Conservation (phyloP, 2,797 vertebrate genomes). For the Babyrousa celebensis region DNA sequence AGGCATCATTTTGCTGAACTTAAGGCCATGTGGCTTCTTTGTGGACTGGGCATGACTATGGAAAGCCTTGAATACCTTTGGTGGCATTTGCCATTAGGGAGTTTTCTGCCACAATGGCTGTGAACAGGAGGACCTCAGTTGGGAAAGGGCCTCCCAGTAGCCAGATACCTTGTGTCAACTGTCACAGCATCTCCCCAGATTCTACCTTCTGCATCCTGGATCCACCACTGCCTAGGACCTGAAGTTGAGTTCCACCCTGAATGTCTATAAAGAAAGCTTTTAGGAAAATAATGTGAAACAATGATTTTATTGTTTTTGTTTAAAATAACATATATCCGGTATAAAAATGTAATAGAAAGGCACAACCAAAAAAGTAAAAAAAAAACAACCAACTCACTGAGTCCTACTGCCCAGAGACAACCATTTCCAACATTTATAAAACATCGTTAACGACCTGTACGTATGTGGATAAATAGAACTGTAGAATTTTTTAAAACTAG, state of each 20-base stretch:
- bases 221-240: background rate
- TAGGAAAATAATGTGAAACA: background rate
- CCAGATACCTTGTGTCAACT: background rate
- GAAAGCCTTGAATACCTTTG: background rate
- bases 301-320: conserved; percentile 53
- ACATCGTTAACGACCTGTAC: background rate
- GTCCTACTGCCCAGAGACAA: background rate
- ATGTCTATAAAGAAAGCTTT: background rate
- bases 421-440: conserved; percentile 1
- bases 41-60: background rate
- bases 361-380: background rate
- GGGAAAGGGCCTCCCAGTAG: background rate
- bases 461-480: background rate
- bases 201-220: background rate
- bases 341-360: conserved; percentile 58
- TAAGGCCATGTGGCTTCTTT: background rate
- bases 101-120: background rate
- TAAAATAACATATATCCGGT: conserved; percentile 1
- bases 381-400: background rate
- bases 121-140: background rate
- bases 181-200: background rate
- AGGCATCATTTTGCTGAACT: conserved; percentile 3
- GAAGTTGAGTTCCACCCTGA: background rate
- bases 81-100: background rate
- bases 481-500: background rate